phyloP scores from a whole-genome alignment of 30 jellyfish, hydroid and myxozoan species.

The Phacellophora camtschatica region DNA sequence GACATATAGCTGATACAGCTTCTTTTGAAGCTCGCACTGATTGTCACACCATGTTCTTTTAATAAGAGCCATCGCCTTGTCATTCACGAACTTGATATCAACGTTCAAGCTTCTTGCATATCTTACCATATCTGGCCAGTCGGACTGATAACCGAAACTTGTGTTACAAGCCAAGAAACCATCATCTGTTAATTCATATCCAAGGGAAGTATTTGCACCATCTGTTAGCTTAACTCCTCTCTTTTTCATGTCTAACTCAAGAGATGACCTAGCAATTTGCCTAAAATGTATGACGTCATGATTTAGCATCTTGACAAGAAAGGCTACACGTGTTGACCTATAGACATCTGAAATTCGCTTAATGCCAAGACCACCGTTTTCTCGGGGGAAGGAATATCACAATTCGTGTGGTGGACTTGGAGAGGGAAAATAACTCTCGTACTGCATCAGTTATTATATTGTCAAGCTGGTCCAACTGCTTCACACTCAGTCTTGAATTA shows the following conservation, averaged over 20 bases:
- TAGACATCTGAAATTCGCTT: constrained; percentile 27
- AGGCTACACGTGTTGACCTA: constrained; percentile 21
- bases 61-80: not conserved
- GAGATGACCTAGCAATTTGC: constrained; percentile 37
- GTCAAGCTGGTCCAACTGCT: constrained; percentile 18
- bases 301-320: constrained; percentile 23
- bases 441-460: not conserved
- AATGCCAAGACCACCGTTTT: constrained; percentile 1
- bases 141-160: no score
- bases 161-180: not conserved
- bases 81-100: constrained; percentile 10
- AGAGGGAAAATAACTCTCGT: not conserved
- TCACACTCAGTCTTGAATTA: constrained; percentile 8
- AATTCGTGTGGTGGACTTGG: constrained; percentile 1
- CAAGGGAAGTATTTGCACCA: constrained; percentile 5
- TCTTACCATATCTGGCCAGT: constrained; percentile 4
- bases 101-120: constrained; percentile 23
- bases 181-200: constrained; percentile 4
- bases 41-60: not conserved
- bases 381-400: constrained; percentile 20
- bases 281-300: constrained; percentile 17
- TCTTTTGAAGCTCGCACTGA: no score
- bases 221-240: constrained; percentile 22
- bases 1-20: no score
- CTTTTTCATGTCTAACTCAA: constrained; percentile 27